Evolutionary conservation across 2,888 invertebrate genomes (phyloP).

Genomic region (Aromia moschata): DNA sequence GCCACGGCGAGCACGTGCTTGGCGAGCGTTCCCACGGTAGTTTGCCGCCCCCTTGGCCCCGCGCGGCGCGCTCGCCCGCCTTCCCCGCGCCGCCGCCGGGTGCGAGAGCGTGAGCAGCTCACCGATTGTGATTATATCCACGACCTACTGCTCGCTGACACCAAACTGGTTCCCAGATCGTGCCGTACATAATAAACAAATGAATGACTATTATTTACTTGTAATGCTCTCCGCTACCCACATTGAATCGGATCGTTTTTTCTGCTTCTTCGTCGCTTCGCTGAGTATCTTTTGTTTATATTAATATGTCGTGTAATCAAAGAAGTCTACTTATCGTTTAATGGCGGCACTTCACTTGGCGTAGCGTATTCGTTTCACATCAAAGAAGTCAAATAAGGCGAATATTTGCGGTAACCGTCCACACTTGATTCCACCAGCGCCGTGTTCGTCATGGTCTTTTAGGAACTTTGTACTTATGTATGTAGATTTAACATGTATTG

Average conservation of each 20-base stretch:
- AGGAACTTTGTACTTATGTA: too few species aligned
- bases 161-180: slow-evolving; percentile 44
- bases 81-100: too few species aligned
- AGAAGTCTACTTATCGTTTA: too few species aligned
- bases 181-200: slow-evolving; percentile 49
- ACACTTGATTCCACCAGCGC: too few species aligned
- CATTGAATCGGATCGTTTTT: slow-evolving; percentile 34
- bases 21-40: slow-evolving; percentile 64
- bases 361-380: too few species aligned
- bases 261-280: slow-evolving; percentile 4
- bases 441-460: too few species aligned
- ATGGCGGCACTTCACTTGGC: too few species aligned
- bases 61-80: slow-evolving; percentile 22
- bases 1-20: slow-evolving; percentile 59
- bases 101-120: slow-evolving; percentile 44
- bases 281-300: slow-evolving; percentile 29
- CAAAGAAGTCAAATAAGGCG: too few species aligned
- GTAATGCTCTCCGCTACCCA: slow-evolving; percentile 45
- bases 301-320: too few species aligned
- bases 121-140: slow-evolving; percentile 43
- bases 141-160: slow-evolving; percentile 46
- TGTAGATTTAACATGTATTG: too few species aligned
- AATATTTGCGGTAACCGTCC: too few species aligned
- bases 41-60: slow-evolving; percentile 47
- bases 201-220: slow-evolving; percentile 47